These are phyloP conservation scores for Taenaris catops DNA, from an alignment of 2,888 invertebrate genomes.

Conservation along the genomic window DNA sequence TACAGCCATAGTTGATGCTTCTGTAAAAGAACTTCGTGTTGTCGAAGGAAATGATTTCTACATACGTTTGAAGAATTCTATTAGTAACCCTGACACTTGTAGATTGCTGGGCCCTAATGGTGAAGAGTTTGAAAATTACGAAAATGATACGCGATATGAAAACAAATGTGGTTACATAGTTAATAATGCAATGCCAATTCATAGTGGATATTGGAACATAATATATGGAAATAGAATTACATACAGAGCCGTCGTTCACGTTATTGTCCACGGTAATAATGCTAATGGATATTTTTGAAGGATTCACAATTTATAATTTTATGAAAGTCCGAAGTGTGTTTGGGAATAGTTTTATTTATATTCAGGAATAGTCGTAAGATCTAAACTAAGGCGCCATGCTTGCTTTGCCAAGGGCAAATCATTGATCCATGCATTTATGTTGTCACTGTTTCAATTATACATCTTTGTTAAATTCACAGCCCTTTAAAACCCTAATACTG, in stretches of 20 bases:
- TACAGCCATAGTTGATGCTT: conserved; percentile 42
- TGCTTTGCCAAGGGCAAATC: no score
- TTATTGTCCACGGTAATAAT: conserved; percentile 44
- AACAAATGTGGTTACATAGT: conserved; percentile 45
- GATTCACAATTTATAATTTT: no score
- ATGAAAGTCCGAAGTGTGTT: no score
- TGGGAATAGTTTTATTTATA: no score
- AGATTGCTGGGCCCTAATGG: conserved; percentile 37
- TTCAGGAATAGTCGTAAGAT: no score
- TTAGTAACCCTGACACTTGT: conserved; percentile 39
- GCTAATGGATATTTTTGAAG: no score
- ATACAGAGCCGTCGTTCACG: conserved; percentile 38
- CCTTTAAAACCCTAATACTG: no score
- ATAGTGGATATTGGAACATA: conserved; percentile 50
- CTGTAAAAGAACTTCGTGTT: conserved; percentile 33
- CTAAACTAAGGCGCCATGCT: no score
- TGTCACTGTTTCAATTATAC: no score
- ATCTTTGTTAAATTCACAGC: no score
- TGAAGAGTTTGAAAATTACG: conserved; percentile 21
- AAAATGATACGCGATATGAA: conserved; percentile 30
- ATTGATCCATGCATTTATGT: no score
- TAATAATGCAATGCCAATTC: conserved; percentile 27
- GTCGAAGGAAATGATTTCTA: conserved; percentile 44
- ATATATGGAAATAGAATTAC: conserved; percentile 39
- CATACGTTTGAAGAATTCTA: conserved; percentile 39